Evolutionary conservation across 1,140 invertebrate species (phyloP).

Genomic region (Aphaenogaster floridana): DNA sequence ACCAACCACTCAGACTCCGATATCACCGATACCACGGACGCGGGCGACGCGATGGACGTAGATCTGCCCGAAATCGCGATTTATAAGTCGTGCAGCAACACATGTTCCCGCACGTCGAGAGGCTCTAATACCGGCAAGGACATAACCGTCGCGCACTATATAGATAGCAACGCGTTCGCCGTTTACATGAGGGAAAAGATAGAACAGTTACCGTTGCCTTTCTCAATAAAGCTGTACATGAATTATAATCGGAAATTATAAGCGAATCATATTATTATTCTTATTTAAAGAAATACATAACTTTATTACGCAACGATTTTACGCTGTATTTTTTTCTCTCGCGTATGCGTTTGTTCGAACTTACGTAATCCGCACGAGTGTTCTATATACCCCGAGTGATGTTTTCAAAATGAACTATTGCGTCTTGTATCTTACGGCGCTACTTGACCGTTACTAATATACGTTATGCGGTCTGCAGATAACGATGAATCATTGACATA

Average conservation of each 20-base stretch:
- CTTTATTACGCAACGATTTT: constrained; percentile 48
- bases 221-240: constrained; percentile 87
- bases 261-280: constrained; percentile 45
- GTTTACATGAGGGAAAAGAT: constrained; percentile 87
- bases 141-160: constrained; percentile 62
- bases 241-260: constrained; percentile 86
- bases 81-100: neutral
- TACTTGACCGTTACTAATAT: neutral
- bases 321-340: neutral
- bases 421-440: neutral
- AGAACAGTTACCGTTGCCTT: constrained; percentile 87
- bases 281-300: constrained; percentile 70
- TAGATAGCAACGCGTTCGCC: constrained; percentile 75
- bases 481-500: constrained; percentile 9
- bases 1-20: constrained; percentile 62
- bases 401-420: constrained; percentile 24
- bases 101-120: neutral
- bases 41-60: constrained; percentile 64
- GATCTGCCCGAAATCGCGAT: constrained; percentile 12
- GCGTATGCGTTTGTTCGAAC: neutral
- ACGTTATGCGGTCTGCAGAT: neutral
- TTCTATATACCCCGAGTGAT: neutral
- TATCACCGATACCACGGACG: constrained; percentile 26
- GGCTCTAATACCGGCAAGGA: constrained; percentile 44
- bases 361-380: constrained; percentile 3